These are phyloP conservation scores for Apocrypta bakeri DNA, from an alignment of 1,140 invertebrate species.

Conservation along the genomic window DNA sequence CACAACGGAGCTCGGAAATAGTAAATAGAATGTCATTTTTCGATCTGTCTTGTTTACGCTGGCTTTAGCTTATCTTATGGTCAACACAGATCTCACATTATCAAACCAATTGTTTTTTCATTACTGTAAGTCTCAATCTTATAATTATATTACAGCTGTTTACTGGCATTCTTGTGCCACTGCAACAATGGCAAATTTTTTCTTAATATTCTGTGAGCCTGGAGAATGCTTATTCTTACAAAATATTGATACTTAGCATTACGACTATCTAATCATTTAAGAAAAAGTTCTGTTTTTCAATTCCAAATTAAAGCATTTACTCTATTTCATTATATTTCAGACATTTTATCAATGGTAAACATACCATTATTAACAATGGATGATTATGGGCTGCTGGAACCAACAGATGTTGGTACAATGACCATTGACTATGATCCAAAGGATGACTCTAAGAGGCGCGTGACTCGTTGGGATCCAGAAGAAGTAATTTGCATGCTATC, in stretches of 20 bases:
- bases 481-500: constrained; percentile 57
- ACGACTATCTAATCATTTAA: background rate
- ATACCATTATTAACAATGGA: constrained; percentile 45
- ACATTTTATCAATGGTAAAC: constrained; percentile 45
- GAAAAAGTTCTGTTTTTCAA: background rate
- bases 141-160: too few relatives aligned
- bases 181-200: too few relatives aligned
- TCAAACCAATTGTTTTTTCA: too few relatives aligned
- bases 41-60: background rate
- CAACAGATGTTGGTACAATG: constrained; percentile 49
- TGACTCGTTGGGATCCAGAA: constrained; percentile 57
- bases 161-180: too few relatives aligned
- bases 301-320: background rate
- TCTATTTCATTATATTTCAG: constrained; percentile 28
- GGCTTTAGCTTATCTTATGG: background rate
- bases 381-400: constrained; percentile 42
- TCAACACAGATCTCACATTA: too few relatives aligned
- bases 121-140: too few relatives aligned
- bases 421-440: constrained; percentile 53
- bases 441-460: constrained; percentile 53
- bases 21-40: background rate
- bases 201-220: too few relatives aligned
- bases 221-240: too few relatives aligned
- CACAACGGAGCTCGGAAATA: background rate
- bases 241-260: background rate